Conservation (phyloP, 2,888 invertebrate genomes). For the Charanyca ferruginea region DNA sequence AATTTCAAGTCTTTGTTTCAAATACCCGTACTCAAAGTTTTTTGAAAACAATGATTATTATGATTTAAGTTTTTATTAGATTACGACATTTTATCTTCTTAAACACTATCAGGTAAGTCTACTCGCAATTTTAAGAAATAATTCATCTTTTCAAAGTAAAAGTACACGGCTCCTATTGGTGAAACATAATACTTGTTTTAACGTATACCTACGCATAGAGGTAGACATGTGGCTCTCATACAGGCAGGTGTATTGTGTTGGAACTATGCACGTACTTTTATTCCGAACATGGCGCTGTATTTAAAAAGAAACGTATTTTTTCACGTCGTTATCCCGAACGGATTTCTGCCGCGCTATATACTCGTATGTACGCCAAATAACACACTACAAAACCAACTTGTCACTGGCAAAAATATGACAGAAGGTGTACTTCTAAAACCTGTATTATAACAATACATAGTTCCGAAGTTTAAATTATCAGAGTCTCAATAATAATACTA, state of each 20-base stretch:
- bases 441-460: not conserved
- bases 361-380: constrained; percentile 1
- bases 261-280: not conserved
- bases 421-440: not conserved
- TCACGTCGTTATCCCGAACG: constrained; percentile 38
- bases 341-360: constrained; percentile 9
- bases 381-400: constrained; percentile 2
- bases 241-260: not conserved
- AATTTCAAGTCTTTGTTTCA: no score
- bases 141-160: not conserved
- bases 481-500: no score
- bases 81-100: not conserved
- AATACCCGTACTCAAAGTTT: no score
- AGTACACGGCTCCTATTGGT: not conserved
- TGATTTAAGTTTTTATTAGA: no score
- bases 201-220: not conserved
- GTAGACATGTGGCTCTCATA: not conserved
- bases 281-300: constrained; percentile 18
- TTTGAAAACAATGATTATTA: no score
- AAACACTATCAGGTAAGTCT: not conserved
- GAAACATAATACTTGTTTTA: not conserved
- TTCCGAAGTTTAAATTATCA: no score
- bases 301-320: constrained; percentile 42
- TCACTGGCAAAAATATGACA: not conserved
- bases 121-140: not conserved